Evolutionary conservation across 2,797 vertebrate genomes (phyloP).

Genomic region (Sebastes aleutianus): DNA sequence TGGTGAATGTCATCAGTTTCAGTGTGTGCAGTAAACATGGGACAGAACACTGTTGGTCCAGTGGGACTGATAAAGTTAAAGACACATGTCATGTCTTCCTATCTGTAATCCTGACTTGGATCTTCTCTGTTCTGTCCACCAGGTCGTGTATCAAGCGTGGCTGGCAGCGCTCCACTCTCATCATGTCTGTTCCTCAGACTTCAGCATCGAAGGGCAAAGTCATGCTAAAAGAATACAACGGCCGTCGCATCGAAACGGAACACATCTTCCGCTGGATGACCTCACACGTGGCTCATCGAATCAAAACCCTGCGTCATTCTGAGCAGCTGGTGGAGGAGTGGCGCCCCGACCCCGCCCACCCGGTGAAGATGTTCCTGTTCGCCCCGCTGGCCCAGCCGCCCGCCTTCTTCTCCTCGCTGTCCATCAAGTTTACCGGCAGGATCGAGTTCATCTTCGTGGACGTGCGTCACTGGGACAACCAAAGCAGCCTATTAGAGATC

Average conservation of each 20-base stretch:
- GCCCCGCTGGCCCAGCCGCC: conserved; percentile 92
- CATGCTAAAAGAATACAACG: conserved; percentile 94
- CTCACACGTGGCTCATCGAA: conserved; percentile 91
- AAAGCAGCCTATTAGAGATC: conserved; percentile 87
- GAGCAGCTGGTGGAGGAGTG: conserved; percentile 90
- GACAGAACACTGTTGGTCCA: no score
- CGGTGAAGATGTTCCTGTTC: conserved; percentile 95
- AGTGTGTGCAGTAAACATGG: neutral
- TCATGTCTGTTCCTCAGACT: conserved; percentile 98
- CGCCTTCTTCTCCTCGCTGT: conserved; percentile 94
- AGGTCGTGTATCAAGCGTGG: conserved; percentile 85
- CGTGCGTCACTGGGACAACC: conserved; percentile 90
- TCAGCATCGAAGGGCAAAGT: conserved; percentile 97
- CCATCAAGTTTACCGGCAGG: conserved; percentile 97
- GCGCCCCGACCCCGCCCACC: conserved; percentile 86
- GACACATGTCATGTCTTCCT: neutral
- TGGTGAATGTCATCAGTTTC: neutral
- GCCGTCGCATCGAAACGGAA: conserved; percentile 87
- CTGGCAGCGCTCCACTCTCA: conserved; percentile 94
- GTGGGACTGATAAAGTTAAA: neutral
- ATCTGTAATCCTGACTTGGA: neutral
- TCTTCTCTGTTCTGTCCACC: neutral
- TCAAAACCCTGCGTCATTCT: conserved; percentile 90
- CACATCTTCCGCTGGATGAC: conserved; percentile 99
- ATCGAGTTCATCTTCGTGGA: conserved; percentile 99